These are phyloP conservation scores for Leuciscus idus DNA, from an alignment of 2,113 vertebrate genomes.

Conservation along the genomic window DNA sequence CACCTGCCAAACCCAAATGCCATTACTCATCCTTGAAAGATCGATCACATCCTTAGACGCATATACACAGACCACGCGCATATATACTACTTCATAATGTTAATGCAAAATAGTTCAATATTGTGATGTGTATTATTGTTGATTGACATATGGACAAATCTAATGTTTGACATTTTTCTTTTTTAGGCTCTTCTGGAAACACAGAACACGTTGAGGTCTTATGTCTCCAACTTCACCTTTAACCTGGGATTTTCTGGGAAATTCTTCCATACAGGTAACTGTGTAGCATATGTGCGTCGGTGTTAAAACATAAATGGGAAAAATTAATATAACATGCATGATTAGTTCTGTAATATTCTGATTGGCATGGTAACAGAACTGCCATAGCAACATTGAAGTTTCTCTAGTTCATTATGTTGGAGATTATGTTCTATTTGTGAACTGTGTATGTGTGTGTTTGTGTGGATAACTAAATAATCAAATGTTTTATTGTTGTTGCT, in stretches of 20 bases:
- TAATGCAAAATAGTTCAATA: conserved; percentile 5
- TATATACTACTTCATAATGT: not conserved
- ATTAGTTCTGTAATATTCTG: conserved; percentile 36
- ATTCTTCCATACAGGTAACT: conserved; percentile 79
- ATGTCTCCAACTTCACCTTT: conserved; percentile 79
- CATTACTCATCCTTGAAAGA: conserved; percentile 53
- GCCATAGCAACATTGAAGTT: conserved; percentile 31
- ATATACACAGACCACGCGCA: conserved; percentile 31
- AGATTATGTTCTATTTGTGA: conserved; percentile 23
- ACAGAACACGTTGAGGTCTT: conserved; percentile 74
- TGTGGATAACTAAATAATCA: not conserved
- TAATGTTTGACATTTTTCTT: conserved; percentile 41
- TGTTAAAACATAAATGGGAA: not conserved
- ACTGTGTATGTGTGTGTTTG: conserved; percentile 25
- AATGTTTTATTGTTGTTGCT: not conserved
- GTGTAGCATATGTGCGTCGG: not conserved
- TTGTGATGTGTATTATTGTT: not conserved
- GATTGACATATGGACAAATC: not conserved
- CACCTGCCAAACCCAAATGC: conserved; percentile 55
- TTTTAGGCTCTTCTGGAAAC: conserved; percentile 75
- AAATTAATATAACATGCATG: conserved; percentile 24
- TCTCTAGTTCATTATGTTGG: not conserved
- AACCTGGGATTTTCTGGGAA: conserved; percentile 79
- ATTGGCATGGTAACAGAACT: conserved; percentile 50
- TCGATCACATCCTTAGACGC: conserved; percentile 45